Evolutionary conservation across 2,113 vertebrate species (phyloP).

Genomic region (Sardina pilchardus): DNA sequence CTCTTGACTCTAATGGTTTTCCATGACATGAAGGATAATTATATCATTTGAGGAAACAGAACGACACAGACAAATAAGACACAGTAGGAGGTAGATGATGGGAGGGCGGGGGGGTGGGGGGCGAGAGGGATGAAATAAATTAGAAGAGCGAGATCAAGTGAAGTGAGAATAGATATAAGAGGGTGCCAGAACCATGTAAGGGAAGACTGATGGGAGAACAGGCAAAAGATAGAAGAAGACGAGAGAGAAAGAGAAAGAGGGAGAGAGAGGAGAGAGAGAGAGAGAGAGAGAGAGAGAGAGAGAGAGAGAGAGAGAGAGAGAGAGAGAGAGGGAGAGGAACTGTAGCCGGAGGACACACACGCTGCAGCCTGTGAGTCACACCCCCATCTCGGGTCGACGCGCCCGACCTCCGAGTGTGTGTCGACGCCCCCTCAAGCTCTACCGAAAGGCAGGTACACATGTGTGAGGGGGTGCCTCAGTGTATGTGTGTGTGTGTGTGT

Average conservation of each 20-base stretch:
- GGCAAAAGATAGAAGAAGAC: background rate
- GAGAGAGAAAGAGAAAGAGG: background rate
- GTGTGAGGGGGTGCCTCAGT: slow-evolving; percentile 20
- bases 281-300: background rate
- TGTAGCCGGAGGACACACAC: background rate
- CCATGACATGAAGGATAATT: no score
- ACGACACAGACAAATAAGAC: background rate
- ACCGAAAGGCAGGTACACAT: slow-evolving; percentile 26
- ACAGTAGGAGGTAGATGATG: background rate
- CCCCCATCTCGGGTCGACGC: slow-evolving; percentile 24
- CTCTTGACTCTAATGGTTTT: no score
- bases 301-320: background rate
- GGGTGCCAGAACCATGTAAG: background rate
- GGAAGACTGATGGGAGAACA: no score
- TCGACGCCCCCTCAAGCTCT: slow-evolving; percentile 27
- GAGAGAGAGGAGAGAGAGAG: background rate
- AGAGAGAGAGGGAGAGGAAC: background rate
- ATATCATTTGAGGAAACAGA: background rate
- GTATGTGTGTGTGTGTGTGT: slow-evolving; percentile 2
- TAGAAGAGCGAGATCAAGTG: background rate
- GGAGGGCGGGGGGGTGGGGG: background rate
- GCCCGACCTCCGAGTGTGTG: slow-evolving; percentile 33
- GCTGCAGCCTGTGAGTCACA: slow-evolving; percentile 25
- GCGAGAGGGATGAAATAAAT: no score
- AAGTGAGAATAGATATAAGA: background rate